Conservation (phyloP, 2,797 vertebrate genomes). For the Oreochromis mossambicus region DNA sequence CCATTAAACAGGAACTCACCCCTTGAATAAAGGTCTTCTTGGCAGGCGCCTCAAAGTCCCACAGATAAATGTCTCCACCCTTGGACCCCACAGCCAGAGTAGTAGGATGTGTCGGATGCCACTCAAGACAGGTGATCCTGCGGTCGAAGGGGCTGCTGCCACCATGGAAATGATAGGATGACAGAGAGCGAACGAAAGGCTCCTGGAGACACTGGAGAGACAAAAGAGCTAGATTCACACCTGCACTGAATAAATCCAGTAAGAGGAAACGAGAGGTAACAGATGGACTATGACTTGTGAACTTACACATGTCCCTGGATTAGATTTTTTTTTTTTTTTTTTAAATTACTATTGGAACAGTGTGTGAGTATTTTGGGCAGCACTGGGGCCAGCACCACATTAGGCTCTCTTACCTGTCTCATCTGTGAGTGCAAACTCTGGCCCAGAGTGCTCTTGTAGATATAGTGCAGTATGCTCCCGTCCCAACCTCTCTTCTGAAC, state of each 20-base stretch:
- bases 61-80: constrained; percentile 89
- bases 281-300: background rate
- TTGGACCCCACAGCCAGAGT: constrained; percentile 89
- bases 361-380: background rate
- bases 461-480: constrained; percentile 81
- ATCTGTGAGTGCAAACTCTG: constrained; percentile 78
- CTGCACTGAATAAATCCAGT: background rate
- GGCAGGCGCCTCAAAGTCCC: constrained; percentile 81
- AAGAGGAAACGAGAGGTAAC: background rate
- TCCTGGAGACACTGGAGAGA: constrained; percentile 83
- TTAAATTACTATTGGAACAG: background rate
- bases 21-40: constrained; percentile 85
- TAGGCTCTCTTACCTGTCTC: constrained; percentile 75
- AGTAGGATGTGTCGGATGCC: constrained; percentile 87
- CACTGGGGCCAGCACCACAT: background rate
- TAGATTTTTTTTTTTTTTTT: background rate
- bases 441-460: constrained; percentile 84
- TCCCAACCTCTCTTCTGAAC: constrained; percentile 50
- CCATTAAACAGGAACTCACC: constrained; percentile 67
- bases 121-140: constrained; percentile 88
- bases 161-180: constrained; percentile 81
- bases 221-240: background rate
- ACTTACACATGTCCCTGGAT: background rate
- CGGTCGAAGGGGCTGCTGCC: constrained; percentile 86
- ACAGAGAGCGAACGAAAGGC: constrained; percentile 84